Base-by-base conservation (phyloP, 53 echinoderm and acorn worm species). In the Paracentrotus lividus region DNA sequence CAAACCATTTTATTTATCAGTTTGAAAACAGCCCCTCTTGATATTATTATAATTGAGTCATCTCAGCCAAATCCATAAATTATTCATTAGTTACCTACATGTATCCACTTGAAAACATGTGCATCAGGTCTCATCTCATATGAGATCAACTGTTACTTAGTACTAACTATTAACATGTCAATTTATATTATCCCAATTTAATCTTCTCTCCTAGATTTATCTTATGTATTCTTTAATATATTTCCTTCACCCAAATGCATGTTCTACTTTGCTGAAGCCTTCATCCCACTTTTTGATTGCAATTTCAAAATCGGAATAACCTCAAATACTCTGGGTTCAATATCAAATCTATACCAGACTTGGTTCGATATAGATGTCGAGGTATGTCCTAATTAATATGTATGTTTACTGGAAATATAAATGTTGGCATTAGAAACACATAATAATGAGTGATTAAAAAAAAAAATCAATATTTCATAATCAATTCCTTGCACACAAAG, bases 211-310 rank as follows among this genome's bases (percentile, higher is more conserved):
- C 47, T 81, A 81, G n/a, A 81, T 81, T 81, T 45, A 40, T 15
- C 20, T 16, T 38, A 16, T 20, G 40, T 27, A 40, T 38, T 38
- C 72, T 40, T 26, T 26, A 81, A 47, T 26, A 16, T 0, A 45
- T 47, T 81, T 47, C 27, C 26, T 81, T 47, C 81, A 47, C 47
- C 13, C 81, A 47, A 81, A 8, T 47, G 47, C 81, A 81, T 81
- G 81, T 81, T 81, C 81, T 47, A 81, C 81, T 81, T 81, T 47
- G 26, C 44, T 12, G 44, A 47, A 81, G 44, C 87, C 57, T 56
- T 57, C 15, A 32, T 56, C 16, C 14, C 57, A 87, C 56, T 52
- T 31, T 23, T 56, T 87, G 20, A 87, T 87, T 57, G 34, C 36
- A 87, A 87, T 18, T 29, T 0, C 13, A 56, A 31, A 87, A 54